Conservation (phyloP, 2,113 vertebrate genomes). For the Erpornis zantholeuca region DNA sequence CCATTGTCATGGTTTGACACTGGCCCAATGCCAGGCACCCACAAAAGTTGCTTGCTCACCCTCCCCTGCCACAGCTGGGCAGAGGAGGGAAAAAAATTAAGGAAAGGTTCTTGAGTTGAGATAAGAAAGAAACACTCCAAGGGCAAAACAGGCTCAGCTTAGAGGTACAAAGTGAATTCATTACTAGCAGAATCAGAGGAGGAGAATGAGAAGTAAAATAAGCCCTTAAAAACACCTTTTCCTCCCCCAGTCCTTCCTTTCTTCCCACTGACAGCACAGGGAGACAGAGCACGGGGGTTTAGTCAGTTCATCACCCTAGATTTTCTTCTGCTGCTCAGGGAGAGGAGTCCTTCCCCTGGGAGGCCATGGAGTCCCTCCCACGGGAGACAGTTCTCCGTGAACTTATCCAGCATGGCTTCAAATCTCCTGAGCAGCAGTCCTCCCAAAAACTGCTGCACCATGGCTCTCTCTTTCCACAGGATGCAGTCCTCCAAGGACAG, state of each 20-base stretch:
- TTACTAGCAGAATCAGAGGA: background rate
- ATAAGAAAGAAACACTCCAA: background rate
- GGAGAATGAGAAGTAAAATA: background rate
- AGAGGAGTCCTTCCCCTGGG: background rate
- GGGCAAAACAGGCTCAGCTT: background rate
- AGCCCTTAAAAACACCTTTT: background rate
- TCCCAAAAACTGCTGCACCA: background rate
- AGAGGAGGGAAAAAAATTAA: background rate
- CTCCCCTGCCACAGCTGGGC: background rate
- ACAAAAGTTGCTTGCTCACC: background rate
- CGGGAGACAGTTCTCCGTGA: background rate
- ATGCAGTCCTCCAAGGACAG: no score
- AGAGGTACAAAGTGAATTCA: background rate
- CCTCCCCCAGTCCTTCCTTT: background rate
- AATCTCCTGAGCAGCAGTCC: rapidly evolving
- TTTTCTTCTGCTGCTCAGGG: background rate
- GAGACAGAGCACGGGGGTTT: background rate
- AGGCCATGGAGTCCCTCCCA: background rate
- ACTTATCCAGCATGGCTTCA: background rate
- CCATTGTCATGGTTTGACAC: background rate
- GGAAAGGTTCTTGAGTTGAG: background rate
- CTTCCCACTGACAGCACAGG: background rate
- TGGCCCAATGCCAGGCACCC: background rate
- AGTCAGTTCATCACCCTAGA: background rate
- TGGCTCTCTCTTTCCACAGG: no score